These are phyloP conservation scores for Nomada flava DNA, from an alignment of 2,888 invertebrate genomes.

Conservation along the genomic window DNA sequence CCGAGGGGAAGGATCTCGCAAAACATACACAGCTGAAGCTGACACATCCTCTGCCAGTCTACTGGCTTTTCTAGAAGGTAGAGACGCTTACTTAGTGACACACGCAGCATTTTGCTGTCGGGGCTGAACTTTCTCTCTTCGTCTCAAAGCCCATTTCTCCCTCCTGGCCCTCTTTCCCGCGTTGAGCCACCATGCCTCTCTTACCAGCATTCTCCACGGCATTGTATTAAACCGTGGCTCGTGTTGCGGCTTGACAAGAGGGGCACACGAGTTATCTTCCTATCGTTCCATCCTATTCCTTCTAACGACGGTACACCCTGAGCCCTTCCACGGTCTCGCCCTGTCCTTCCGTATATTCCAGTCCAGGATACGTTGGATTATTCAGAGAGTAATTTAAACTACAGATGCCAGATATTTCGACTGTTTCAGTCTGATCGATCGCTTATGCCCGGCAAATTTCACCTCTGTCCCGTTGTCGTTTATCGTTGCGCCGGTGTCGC, in stretches of 20 bases:
- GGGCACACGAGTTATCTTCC: constrained; percentile 58
- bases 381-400: constrained; percentile 64
- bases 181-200: constrained; percentile 52
- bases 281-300: constrained; percentile 20
- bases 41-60: constrained; percentile 77
- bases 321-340: constrained; percentile 1
- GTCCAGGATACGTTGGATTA: constrained; percentile 51
- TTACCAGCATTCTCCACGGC: constrained; percentile 49
- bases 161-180: constrained; percentile 47
- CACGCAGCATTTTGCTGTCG: constrained; percentile 74
- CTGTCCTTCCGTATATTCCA: constrained; percentile 10
- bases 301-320: not conserved
- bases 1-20: constrained; percentile 66
- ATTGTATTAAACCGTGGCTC: constrained; percentile 71
- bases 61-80: constrained; percentile 66
- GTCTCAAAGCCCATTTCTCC: constrained; percentile 32
- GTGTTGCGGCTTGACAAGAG: constrained; percentile 74
- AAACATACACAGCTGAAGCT: constrained; percentile 78
- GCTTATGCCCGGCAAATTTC: constrained; percentile 31
- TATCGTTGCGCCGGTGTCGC: constrained; percentile 35
- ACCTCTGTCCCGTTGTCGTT: constrained; percentile 44
- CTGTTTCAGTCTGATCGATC: constrained; percentile 53
- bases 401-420: constrained; percentile 56
- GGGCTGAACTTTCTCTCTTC: constrained; percentile 58
- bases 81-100: constrained; percentile 77